Percentiles rank a stretch among this genome's conserved stretches.
Conservation (phyloP, 2,113 vertebrate species). For the Piliocolobus tephrosceles region DNA sequence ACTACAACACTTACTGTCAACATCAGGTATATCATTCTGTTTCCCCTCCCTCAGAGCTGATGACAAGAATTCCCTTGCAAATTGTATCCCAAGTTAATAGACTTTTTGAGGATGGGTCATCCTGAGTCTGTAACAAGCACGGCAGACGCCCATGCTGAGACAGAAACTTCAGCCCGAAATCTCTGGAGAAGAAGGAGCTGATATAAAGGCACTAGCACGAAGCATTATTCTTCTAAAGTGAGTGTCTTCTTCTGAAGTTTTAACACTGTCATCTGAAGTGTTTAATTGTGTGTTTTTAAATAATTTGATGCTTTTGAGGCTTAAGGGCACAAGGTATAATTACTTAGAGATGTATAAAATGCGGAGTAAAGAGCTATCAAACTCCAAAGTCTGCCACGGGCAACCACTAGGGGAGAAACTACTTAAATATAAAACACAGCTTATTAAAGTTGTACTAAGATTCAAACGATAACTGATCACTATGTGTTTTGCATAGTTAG, state of each 20-base stretch:
- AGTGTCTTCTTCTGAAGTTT: background rate
- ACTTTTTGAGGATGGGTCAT: background rate
- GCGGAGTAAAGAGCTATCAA: background rate
- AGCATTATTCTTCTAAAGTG: background rate
- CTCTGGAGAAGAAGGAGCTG: background rate
- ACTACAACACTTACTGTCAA: background rate
- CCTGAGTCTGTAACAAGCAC: background rate
- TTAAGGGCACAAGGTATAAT: constrained; percentile 44
- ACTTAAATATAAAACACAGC: constrained; percentile 48
- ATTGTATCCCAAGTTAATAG: background rate
- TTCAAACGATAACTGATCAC: constrained; percentile 39
- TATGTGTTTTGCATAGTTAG: constrained; percentile 5
- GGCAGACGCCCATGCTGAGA: background rate
- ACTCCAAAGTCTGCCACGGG: constrained; percentile 1
- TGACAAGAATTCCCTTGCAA: background rate
- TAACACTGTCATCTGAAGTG: background rate
- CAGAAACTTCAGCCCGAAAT: background rate
- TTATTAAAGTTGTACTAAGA: constrained; percentile 48
- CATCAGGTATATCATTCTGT: background rate
- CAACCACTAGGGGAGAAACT: constrained; percentile 18
- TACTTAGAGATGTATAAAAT: constrained; percentile 61
- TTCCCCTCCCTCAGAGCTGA: background rate
- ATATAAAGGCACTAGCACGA: background rate
- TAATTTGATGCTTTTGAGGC: constrained; percentile 51
- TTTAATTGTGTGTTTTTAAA: constrained; percentile 54